Evolutionary conservation across 2,797 vertebrate genomes (phyloP), one percentile per base, ranked within the genome.

Genomic region (Melanotaenia trifasciata): DNA sequence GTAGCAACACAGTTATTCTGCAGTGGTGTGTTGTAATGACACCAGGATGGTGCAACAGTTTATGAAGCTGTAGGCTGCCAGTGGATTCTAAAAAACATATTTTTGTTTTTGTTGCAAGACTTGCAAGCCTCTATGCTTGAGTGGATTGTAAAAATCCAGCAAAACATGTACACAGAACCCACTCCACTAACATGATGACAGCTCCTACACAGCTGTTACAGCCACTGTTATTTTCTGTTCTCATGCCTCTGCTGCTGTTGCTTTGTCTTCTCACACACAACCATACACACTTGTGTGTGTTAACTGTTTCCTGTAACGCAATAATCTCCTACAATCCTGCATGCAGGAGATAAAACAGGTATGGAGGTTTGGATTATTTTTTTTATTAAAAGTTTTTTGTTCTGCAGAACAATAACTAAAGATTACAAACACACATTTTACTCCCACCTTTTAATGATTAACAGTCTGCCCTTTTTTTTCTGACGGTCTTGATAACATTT

Each of bases 181-280:
- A 53, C 76, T 33, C 9, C 30, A 36, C 67, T 14, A 32, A 24
- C 62, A 62, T 22, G 61, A 75, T 66, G 79, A 74, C 74, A 28
- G 65, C 70, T 73, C 33, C 67, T 54, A 32, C 58, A 63, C 73
- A 76, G 80, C 69, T 79, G 79, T 62, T 68, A 54, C 56, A 33
- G 50, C 61, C 54, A 10, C 64, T 68, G 59, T 66, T 73, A 30
- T 58, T 64, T 56, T 30, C 63, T 64, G 36, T 33, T 65, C 36
- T 66, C 64, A 11, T 20, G 6, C 43, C 18, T 59, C 13, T 43
- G 36, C 36, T 24, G 36, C 36, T 26, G 64, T 30, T 30, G 18
- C 36, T 58, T 32, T 63, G 4, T 22, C 22, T 43, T 22, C 51
- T n/a, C 24, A 33, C 67, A 71, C 14, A 67, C 11, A 22, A 1